phyloP scores from a whole-genome alignment of 2,113 vertebrate species.

The Acinonyx jubatus region DNA sequence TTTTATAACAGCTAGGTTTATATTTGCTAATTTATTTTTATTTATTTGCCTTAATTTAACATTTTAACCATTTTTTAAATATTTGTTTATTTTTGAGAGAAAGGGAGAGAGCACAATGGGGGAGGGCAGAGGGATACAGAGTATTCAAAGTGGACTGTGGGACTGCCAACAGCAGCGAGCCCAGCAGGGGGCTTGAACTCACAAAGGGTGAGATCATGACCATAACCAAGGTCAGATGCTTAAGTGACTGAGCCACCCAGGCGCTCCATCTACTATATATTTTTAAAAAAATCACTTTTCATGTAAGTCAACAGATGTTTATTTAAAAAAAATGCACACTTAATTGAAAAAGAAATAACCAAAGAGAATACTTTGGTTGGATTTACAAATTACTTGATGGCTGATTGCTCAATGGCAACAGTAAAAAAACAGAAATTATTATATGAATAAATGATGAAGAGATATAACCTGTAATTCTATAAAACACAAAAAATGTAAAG shows the following conservation, averaged over 20 bases:
- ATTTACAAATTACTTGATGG: neutral
- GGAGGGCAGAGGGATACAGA: too few relatives aligned
- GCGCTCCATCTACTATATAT: too few relatives aligned
- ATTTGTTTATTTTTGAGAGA: too few relatives aligned
- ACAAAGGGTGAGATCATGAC: too few relatives aligned
- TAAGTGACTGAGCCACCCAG: too few relatives aligned
- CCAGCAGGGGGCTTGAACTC: too few relatives aligned
- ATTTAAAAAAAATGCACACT: neutral
- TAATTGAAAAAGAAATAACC: neutral
- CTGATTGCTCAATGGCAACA: neutral
- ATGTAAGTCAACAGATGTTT: neutral
- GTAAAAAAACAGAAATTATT: neutral
- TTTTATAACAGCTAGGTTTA: neutral
- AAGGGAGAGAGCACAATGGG: too few relatives aligned
- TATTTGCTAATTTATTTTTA: neutral
- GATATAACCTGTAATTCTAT: neutral
- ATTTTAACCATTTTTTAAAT: too few relatives aligned
- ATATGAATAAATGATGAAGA: neutral
- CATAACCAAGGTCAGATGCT: too few relatives aligned
- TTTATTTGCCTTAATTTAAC: too few relatives aligned
- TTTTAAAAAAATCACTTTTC: neutral
- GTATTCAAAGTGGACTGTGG: too few relatives aligned
- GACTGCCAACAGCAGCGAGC: too few relatives aligned
- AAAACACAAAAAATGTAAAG: neutral
- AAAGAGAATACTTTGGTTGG: neutral